Evolutionary conservation across 2,113 vertebrate genomes (phyloP).

Genomic region (Mormyrus iriodes): DNA sequence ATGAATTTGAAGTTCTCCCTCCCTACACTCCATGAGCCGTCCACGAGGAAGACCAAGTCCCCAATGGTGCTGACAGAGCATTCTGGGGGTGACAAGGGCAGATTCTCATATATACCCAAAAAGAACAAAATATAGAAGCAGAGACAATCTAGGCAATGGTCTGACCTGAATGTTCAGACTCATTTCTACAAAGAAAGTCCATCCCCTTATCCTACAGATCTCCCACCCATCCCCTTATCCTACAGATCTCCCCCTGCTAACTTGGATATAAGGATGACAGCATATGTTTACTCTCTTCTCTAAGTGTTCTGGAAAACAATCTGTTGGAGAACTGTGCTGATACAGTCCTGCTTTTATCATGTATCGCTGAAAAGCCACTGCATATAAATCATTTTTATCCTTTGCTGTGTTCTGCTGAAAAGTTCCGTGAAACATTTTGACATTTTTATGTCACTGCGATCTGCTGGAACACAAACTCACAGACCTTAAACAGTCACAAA

Average conservation of each 20-base stretch:
- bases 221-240: no score
- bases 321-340: background rate
- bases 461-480: background rate
- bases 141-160: background rate
- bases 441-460: background rate
- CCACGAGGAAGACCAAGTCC: constrained; percentile 85
- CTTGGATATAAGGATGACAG: constrained; percentile 3
- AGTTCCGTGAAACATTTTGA: background rate
- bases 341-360: background rate
- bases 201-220: constrained; percentile 11
- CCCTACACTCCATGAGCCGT: constrained; percentile 85
- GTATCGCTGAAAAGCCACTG: background rate
- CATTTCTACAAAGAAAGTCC: constrained; percentile 1
- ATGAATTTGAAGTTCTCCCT: constrained; percentile 80
- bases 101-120: background rate
- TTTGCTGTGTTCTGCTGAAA: background rate
- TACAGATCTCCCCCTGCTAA: constrained; percentile 4
- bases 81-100: constrained; percentile 57
- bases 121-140: background rate
- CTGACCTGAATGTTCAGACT: background rate
- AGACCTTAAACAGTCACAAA: background rate
- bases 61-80: constrained; percentile 74
- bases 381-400: background rate
- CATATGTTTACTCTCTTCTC: background rate
- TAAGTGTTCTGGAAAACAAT: constrained; percentile 16